Base-by-base conservation (phyloP, 2,113 vertebrate species). In the Carassius carassius region DNA sequence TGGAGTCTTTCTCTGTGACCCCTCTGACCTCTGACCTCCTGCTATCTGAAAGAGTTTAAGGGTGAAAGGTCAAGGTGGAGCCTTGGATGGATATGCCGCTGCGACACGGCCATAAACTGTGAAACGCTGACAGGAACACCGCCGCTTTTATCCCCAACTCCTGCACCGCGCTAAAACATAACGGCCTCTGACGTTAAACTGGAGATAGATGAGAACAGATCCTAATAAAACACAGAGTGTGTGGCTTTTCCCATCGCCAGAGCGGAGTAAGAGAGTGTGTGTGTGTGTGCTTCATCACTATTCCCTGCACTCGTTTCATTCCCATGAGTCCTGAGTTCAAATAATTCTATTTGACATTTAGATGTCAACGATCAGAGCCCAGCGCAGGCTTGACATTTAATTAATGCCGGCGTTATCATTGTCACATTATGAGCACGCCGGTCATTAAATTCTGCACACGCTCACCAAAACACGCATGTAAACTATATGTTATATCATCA, bases 281-380 rank as follows among this genome's bases (percentile, higher is more conserved):
- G 49, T 51, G 47, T 13, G 47, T 14, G 14, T 54, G 14, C 19
- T 19, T 56, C 65, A 84, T 88, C 84, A 63, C 29, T 80, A 84
- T 86, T 81, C 85, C 51, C 74, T 76, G 47, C 51, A 56, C 77
- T 44, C 56, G 54, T 58, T 84, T 78, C 14, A 49, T 85, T 85
- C 74, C 86, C 76, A 29, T 49, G 44, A 69, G 65, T 69, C 65
- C 32, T 2, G 67, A 41, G 78, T 79, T 87, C 73, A 87, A 88
- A 89, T 87, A 67, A 87, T 85, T 91, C 80, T 79, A 89, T 90
- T 87, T 90, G 87, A 84, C 87, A 90, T 89, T 90, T 90, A 89
- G 83, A 67, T 87, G 76, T 78, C 63, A 90, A 76, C 75, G 82
- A 86, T 90, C 82, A 83, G 82, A 60, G 84, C 62, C 62, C 80